Evolutionary conservation across 2,888 invertebrate genomes (phyloP).

Genomic region (Polia nebulosa): DNA sequence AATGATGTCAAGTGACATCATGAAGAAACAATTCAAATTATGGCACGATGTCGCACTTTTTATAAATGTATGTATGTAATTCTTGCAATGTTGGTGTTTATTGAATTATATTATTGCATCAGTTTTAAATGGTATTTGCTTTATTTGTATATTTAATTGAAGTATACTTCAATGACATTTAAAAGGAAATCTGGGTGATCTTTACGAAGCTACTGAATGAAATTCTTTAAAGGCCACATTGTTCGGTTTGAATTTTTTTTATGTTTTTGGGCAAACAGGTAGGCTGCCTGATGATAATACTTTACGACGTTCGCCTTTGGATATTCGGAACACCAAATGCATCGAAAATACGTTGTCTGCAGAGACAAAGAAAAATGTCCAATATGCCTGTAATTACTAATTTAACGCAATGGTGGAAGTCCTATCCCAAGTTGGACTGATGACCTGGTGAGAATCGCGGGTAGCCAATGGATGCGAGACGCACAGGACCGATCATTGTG

Average conservation of each 20-base stretch:
- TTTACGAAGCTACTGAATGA: background rate
- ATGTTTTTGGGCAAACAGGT: too few relatives aligned
- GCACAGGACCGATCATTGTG: too few relatives aligned
- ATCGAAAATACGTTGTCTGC: background rate
- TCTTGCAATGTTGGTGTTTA: conserved; percentile 1
- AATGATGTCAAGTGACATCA: background rate
- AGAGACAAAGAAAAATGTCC: background rate
- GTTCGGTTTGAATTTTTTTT: background rate
- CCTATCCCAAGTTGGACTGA: too few relatives aligned
- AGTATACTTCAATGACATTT: conserved; percentile 21
- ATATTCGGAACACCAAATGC: background rate
- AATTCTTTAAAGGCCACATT: conserved; percentile 12
- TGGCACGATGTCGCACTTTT: background rate
- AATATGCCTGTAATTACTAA: too few relatives aligned
- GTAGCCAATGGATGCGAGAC: too few relatives aligned
- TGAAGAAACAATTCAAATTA: conserved; percentile 10
- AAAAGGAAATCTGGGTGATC: background rate
- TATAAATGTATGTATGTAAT: background rate
- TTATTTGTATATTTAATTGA: conserved; percentile 19
- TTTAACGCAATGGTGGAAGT: too few relatives aligned
- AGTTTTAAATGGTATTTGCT: conserved; percentile 1
- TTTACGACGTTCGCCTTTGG: background rate
- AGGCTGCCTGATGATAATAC: too few relatives aligned
- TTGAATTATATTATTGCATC: background rate
- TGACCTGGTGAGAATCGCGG: too few relatives aligned